Evolutionary conservation across 2,888 invertebrate genomes (phyloP), one percentile per base, ranked within the genome.

Genomic region (Mellilla xanthometata): DNA sequence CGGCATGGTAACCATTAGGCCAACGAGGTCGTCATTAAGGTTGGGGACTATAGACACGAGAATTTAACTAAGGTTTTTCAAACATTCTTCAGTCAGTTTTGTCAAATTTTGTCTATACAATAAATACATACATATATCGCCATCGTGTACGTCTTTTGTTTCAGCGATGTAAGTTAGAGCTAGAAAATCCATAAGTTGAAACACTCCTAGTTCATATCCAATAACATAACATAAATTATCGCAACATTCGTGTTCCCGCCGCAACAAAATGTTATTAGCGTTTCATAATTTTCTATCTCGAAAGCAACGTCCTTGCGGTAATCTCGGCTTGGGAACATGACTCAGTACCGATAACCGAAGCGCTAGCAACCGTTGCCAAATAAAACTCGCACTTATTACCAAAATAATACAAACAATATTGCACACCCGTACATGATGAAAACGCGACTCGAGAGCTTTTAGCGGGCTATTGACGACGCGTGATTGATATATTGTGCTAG

Each of bases 301-400:
- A 73, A 79, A 76, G 68, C 69, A 70, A 67, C 80, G 82, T 75
- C 83, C 83, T 83, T 82, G 83, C 59, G 64, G 66, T 72, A 76
- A 76, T 78, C 73, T 75, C 64, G 68, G 76, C 73, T 62, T 74
- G 66, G 78, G 58, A 77, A 74, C 79, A 68, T 82, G 80, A 82
- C 61, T 83, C 83, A 81, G 66, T 61, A 53, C 54, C 68, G 63
- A 68, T 72, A 73, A 69, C 65, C 58, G 58, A 66, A 68, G 61
- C 71, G 75, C 75, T 71, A 69, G 79, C 73, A 78, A 73, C 78
- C 58, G 77, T 61, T 74, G 72, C 73, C 74, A 72, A 78, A 77
- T 76, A 75, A 79, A 76, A 74, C 71, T 68, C 65, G 59, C 62
- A 65, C 66, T 70, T 74, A 76, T 72, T 75, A 68, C 66, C 68